Evolutionary conservation across 2,888 invertebrate genomes (phyloP), one percentile per base, ranked within the genome.

Genomic region (Lycophotia porphyrea): DNA sequence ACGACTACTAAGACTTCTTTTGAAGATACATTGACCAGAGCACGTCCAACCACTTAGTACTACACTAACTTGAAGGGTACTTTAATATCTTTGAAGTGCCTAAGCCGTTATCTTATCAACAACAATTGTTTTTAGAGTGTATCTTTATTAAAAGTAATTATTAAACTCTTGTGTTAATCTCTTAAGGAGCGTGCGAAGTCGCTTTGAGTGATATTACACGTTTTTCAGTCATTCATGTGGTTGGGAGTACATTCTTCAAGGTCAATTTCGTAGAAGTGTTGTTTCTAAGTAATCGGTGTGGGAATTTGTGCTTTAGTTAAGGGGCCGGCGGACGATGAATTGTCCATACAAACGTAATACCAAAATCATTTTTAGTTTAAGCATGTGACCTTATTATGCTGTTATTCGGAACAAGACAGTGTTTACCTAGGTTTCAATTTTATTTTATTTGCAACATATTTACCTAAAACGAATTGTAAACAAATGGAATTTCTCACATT

Each of bases 181-280:
- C 27, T 61, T 24, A 2, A 58, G 34, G 42, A n/a, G n/a, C 80
- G 76, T 81, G 81, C 66, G 81, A 81, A 76, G 47, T 34, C 2
- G 4, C 7, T 47, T n/a, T 11, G 7, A 58, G 55, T 42, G 39
- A 64, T 63, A 42, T 65, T 58, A 58, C 64, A 60, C 58, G 39
- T 65, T 79, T 79, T 44, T 31, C 3, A 36, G 36, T 18, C 44
- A 68, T 42, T 61, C n/a, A 8, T 34, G 31, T 39, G 49, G 27
- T 67, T 44, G 21, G 0, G 55, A 66, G 18, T 7, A 31, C 2
- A 8, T 3, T 5, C 0, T 24, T 64, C 55, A 49, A 65, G 24
- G 49, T 49, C 42, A 60, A 11, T 64, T 64, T 47, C 5, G 1
- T 74, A 36, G 18, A 61, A 63, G 39, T 42, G 15, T 42, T 18